A percentile compares a stretch with the other conserved stretches of the same genome.
Evolutionary conservation across 2,113 vertebrate genomes (phyloP).

Genomic region (Siphamia tubifer): DNA sequence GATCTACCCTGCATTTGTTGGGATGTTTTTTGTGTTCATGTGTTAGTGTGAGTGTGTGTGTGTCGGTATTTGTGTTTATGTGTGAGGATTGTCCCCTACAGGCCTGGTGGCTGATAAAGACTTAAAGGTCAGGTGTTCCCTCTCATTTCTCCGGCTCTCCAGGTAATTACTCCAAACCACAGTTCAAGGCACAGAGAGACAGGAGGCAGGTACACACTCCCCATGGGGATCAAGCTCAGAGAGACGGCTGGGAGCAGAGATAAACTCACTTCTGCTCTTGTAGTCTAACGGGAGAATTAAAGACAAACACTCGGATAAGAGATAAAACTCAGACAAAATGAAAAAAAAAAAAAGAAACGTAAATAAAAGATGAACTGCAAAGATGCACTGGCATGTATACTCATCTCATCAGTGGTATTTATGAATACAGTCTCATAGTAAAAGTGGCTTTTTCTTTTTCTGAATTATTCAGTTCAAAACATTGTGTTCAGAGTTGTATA

Average conservation of each 20-base stretch:
- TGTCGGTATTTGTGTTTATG: neutral
- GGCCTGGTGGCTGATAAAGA: constrained; percentile 50
- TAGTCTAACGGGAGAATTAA: constrained; percentile 44
- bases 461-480: neutral
- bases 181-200: constrained; percentile 59
- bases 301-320: constrained; percentile 32
- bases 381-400: neutral
- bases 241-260: constrained; percentile 10
- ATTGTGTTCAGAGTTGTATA: neutral
- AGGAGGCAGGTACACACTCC: constrained; percentile 47
- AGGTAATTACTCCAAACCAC: constrained; percentile 68
- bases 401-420: neutral
- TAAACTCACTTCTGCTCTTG: constrained; percentile 49
- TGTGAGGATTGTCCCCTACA: constrained; percentile 6
- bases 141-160: constrained; percentile 56
- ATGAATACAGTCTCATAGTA: neutral
- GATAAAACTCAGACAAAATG: constrained; percentile 22
- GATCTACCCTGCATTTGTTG: constrained; percentile 24
- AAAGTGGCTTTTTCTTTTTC: constrained; percentile 8
- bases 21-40: neutral
- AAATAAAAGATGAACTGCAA: constrained; percentile 17
- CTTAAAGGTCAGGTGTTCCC: constrained; percentile 69
- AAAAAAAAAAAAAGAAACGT: neutral
- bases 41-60: neutral
- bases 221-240: constrained; percentile 41